Evolutionary conservation across 2,888 invertebrate species (phyloP).

Genomic region (Drosophila mettleri): DNA sequence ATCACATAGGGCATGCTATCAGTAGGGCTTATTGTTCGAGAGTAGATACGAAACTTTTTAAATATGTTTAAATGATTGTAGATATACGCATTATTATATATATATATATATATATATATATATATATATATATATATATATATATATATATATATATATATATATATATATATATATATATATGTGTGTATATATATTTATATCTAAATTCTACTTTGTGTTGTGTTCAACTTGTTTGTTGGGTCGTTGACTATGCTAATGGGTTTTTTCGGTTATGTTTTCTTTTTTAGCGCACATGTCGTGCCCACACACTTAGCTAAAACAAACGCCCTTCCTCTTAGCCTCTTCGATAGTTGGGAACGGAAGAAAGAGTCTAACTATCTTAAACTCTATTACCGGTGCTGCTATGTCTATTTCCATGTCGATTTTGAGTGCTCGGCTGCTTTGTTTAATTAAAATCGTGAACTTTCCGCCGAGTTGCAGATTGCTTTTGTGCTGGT

Average conservation of each 20-base stretch:
- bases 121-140: background rate
- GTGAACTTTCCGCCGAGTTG: conserved; percentile 45
- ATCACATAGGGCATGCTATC: background rate
- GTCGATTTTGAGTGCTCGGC: conserved; percentile 46
- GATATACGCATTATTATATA: too few species aligned
- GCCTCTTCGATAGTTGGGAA: conserved; percentile 37
- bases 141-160: background rate
- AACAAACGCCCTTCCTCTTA: conserved; percentile 1
- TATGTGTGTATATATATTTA: background rate
- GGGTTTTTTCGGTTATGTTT: conserved; percentile 30
- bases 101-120: background rate
- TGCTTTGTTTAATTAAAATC: conserved; percentile 68
- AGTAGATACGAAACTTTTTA: background rate
- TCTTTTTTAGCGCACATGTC: conserved; percentile 46
- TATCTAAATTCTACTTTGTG: background rate
- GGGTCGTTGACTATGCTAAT: conserved; percentile 66
- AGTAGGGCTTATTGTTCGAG: background rate
- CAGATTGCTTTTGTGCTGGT: conserved; percentile 32
- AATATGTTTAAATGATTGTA: background rate
- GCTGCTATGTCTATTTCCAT: conserved; percentile 5
- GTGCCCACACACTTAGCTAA: conserved; percentile 48
- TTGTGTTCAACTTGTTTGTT: conserved; percentile 36
- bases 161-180: background rate
- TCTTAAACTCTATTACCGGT: conserved; percentile 25
- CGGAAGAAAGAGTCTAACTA: conserved; percentile 23